phyloP scores from a whole-genome alignment of 2,113 vertebrate species.

The Sterrhoptilus dennistouni region DNA sequence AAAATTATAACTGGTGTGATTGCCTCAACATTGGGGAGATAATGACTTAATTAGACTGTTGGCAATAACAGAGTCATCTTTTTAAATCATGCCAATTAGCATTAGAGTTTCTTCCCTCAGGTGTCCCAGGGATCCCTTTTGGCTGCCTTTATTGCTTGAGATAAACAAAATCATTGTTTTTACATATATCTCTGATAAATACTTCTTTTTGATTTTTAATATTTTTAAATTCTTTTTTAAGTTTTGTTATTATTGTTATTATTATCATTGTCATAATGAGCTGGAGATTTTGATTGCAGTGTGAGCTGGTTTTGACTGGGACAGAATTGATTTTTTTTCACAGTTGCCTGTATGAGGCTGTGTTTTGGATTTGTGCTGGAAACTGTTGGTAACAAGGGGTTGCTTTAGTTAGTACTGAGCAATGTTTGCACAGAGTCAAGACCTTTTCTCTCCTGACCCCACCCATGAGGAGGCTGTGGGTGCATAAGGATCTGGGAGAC shows the following conservation, averaged over 20 bases:
- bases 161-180: slow-evolving; percentile 72
- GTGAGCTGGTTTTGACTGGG: background rate
- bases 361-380: background rate
- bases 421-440: background rate
- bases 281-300: background rate
- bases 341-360: background rate
- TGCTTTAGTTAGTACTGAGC: background rate
- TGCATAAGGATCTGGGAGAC: background rate
- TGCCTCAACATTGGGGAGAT: slow-evolving; percentile 54
- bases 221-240: background rate
- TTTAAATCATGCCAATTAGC: slow-evolving; percentile 77
- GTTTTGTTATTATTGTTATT: background rate
- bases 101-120: slow-evolving; percentile 66
- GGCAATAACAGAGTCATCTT: slow-evolving; percentile 67
- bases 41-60: slow-evolving; percentile 73
- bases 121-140: slow-evolving; percentile 58
- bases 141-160: slow-evolving; percentile 64
- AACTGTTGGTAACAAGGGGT: background rate
- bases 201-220: background rate
- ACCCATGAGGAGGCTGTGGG: background rate
- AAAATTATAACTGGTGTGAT: slow-evolving; percentile 54
- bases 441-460: background rate
- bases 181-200: background rate
- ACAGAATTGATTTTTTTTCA: background rate
- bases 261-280: slow-evolving; percentile 3